phyloP scores from a whole-genome alignment of 1,140 invertebrate species.

The Centruroides sculpturatus region DNA sequence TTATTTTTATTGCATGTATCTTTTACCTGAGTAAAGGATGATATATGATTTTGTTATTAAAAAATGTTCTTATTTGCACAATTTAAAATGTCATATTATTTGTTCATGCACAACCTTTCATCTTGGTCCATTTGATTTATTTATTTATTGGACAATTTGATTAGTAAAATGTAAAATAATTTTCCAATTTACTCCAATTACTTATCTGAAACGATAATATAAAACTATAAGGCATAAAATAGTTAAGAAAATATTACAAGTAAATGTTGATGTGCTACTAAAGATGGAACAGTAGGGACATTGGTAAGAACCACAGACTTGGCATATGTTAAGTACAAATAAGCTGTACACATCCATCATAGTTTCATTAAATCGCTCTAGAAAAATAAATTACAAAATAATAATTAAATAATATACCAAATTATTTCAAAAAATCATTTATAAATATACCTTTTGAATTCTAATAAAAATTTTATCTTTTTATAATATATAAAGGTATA shows the following conservation, averaged over 20 bases:
- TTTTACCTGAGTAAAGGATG: no score
- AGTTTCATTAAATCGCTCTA: constrained; percentile 86
- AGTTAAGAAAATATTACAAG: background rate
- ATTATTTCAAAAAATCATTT: no score
- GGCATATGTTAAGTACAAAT: constrained; percentile 87
- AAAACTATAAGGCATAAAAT: background rate
- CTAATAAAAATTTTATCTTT: no score
- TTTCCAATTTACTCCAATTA: background rate
- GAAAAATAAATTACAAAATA: constrained; percentile 4
- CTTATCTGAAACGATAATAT: background rate
- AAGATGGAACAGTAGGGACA: constrained; percentile 93
- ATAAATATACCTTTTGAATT: no score
- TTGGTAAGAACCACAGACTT: constrained; percentile 93
- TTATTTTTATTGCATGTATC: no score
- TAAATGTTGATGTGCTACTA: constrained; percentile 32
- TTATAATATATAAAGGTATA: no score
- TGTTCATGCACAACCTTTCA: background rate
- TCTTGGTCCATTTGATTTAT: background rate
- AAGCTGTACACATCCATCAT: constrained; percentile 80
- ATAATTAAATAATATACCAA: no score
- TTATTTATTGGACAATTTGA: background rate
- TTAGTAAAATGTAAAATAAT: background rate
- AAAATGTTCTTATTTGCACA: no score
- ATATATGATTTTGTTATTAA: no score
- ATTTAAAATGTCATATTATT: background rate